phyloP scores from a whole-genome alignment of 2,113 vertebrate species.

The Lepisosteus osseus region DNA sequence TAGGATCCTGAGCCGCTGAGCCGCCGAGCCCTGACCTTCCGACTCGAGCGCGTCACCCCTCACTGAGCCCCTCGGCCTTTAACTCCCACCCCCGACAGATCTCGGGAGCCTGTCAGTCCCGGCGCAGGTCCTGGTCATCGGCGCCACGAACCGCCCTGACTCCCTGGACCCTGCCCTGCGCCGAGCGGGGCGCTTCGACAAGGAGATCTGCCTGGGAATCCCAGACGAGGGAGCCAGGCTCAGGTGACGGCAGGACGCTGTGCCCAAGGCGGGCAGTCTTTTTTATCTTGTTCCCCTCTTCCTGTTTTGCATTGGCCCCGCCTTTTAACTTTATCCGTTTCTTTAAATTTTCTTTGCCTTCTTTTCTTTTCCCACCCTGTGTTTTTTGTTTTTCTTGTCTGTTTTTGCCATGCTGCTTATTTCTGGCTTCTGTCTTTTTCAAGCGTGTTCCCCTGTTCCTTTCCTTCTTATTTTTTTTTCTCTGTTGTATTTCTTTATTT shows the following conservation, averaged over 20 bases:
- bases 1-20: slow-evolving; percentile 42
- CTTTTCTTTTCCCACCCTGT: too few relatives aligned
- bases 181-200: slow-evolving; percentile 89
- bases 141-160: slow-evolving; percentile 93
- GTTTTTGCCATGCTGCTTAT: too few relatives aligned
- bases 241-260: slow-evolving; percentile 56
- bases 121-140: slow-evolving; percentile 85
- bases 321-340: too few relatives aligned
- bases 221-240: slow-evolving; percentile 85
- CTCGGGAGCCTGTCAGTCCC: slow-evolving; percentile 70
- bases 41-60: neutral
- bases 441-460: too few relatives aligned
- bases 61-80: neutral
- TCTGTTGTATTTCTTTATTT: too few relatives aligned
- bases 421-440: too few relatives aligned
- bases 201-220: slow-evolving; percentile 92
- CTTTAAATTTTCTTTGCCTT: too few relatives aligned
- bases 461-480: too few relatives aligned
- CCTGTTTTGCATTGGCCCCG: too few relatives aligned
- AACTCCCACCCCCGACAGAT: slow-evolving; percentile 56
- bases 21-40: neutral
- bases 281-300: neutral
- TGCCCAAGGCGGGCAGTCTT: neutral
- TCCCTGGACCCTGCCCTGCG: slow-evolving; percentile 88
- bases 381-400: too few relatives aligned